Evolutionary conservation across 2,888 invertebrate genomes (phyloP), one percentile per base, ranked within the genome.

Genomic region (Melikaiella ostensackeni): DNA sequence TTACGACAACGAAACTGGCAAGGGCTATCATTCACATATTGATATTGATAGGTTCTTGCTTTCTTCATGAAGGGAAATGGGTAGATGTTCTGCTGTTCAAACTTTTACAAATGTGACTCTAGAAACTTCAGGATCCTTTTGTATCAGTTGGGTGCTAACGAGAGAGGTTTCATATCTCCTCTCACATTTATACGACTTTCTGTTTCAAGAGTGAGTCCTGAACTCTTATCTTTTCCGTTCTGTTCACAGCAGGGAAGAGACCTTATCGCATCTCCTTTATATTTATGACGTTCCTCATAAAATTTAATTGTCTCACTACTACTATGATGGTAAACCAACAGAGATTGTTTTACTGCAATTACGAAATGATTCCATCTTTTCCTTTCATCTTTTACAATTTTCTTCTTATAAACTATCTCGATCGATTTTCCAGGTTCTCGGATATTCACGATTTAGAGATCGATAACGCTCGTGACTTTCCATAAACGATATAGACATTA

Each of bases 401-500:
- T n/a, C 7, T n/a, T 50, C 8, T 50, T 50, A 5, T n/a, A 50
- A 50, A 50, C 8, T 7, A 50, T 50, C n/a, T 50, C 5, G 50
- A 50, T 57, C 19, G 9, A 70, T 70, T 50, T 70, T 50, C 50
- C 30, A 46, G 66, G 8, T 70, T n/a, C 21, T 50, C 42, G 21
- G 38, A 46, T 50, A 70, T 33, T 70, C 46, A 50, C 30, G 70
- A 70, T 57, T 0, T 27, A 50, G 33, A 38, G 50, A 70, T 64
- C 57, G 13, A 24, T 57, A 59, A 24, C 35, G 24, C 16, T 42
- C 24, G 46, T 9, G 9, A 46, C 46, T 66, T 66, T 70, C 46
- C 70, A 70, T 70, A 70, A 70, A 70, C 70, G 50, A 70, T 70
- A 70, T 70, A 70, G 70, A 70, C 70, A 70, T 70, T 70, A 70